A percentile compares a stretch with the other conserved stretches of the same genome.
These are phyloP conservation scores for Ctenopoma multispine DNA, from an alignment of 2,797 vertebrate species.

Conservation along the genomic window DNA sequence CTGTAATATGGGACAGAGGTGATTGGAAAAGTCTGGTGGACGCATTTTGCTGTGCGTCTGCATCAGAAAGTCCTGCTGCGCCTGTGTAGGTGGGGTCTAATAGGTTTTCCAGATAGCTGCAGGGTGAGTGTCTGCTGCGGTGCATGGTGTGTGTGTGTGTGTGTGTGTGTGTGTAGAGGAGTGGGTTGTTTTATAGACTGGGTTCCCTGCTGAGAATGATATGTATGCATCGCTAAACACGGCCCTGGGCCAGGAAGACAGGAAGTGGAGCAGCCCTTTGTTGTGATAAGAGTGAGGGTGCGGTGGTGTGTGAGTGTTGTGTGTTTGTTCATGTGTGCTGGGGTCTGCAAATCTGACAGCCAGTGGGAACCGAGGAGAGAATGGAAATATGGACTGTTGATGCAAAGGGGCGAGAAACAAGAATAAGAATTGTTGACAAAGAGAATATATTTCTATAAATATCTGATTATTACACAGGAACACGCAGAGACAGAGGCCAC, in stretches of 20 bases:
- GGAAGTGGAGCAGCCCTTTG: slow-evolving; percentile 70
- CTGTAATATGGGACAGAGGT: slow-evolving; percentile 12
- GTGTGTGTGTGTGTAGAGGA: slow-evolving; percentile 14
- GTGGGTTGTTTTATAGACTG: slow-evolving; percentile 6
- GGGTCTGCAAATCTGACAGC: slow-evolving; percentile 27
- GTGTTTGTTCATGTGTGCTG: background rate
- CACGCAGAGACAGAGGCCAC: too few species aligned
- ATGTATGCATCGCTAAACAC: slow-evolving; percentile 55
- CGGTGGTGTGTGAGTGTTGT: slow-evolving; percentile 1
- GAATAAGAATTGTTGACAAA: too few species aligned
- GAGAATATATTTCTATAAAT: too few species aligned
- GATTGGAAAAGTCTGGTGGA: slow-evolving; percentile 29
- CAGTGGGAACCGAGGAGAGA: slow-evolving; percentile 3
- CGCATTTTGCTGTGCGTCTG: slow-evolving; percentile 2
- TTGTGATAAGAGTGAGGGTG: slow-evolving; percentile 45
- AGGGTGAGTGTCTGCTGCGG: slow-evolving; percentile 44
- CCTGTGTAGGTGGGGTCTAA: slow-evolving; percentile 31
- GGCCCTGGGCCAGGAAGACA: slow-evolving; percentile 52
- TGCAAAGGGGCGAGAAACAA: slow-evolving; percentile 4
- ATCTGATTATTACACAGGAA: too few species aligned
- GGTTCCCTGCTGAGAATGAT: slow-evolving; percentile 50
- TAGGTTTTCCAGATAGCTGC: slow-evolving; percentile 45
- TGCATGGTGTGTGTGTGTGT: slow-evolving; percentile 10
- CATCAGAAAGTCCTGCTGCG: slow-evolving; percentile 5
- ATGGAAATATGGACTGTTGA: background rate